Evolutionary conservation across 2,113 vertebrate genomes (phyloP), one percentile per base, ranked within the genome.

Genomic region (Corythornis madagascariensis): DNA sequence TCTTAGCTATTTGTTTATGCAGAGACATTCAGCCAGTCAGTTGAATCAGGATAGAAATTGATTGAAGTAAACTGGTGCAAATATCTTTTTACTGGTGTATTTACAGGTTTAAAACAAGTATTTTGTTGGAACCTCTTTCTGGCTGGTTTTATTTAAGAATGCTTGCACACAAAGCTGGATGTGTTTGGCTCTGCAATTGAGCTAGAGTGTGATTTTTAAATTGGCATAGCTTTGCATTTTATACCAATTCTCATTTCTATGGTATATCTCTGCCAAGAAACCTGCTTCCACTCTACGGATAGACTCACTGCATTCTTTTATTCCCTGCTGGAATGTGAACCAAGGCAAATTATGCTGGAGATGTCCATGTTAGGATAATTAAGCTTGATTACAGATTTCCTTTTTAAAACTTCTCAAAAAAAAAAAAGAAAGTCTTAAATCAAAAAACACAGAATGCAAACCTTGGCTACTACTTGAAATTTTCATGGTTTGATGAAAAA

Each of bases 311-410:
- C 81, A 78, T 95, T 96, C 90, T 89, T 93, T 57, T 79, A 92
- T 94, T 96, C 92, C 93, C 89, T 3, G 0, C 63, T 94, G 92
- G 79, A 89, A 85, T n/a, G 20, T 66, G 84, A 92, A 71, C 3
- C 24, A 71, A 87, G 78, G 74, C 76, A 82, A 94, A 84, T 86
- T 67, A 50, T 59, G 40, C 77, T 87, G 86, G 89, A 76, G 71
- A 82, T 86, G 74, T 57, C 86, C 59, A n/a, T 63, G 50, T 57
- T 71, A 42, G 77, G 20, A 31, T 86, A 95, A 89, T 92, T 87
- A 82, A 79, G 56, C 56, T 93, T 11, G 3, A 92, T 95, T 94
- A 86, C 82, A 86, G 43, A 77, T 71, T 82, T 95, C 70, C 70
- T 95, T 94, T 81, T 72, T 60, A 52, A 89, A 90, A 79, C 72